Evolutionary conservation across 2,797 vertebrate species (phyloP), one percentile per base, ranked within the genome.

Genomic region (Ctenochaetus hawaiiensis): DNA sequence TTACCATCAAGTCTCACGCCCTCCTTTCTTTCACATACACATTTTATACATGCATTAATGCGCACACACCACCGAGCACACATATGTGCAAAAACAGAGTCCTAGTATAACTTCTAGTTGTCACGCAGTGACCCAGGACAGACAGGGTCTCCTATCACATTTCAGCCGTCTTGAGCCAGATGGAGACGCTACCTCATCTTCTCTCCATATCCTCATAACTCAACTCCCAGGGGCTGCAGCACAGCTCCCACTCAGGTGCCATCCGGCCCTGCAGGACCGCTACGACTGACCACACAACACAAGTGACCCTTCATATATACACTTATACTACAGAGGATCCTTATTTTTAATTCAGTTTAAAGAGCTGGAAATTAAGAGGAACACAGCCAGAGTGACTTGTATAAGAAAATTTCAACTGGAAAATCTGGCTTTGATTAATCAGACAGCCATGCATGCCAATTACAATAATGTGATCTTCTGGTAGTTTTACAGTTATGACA

Each of bases 171-270:
- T 71, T 52, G 69, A 82, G 59, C 82, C 89, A 83, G 87, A 93
- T 60, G 17, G 87, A 91, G 90, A 94, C 87, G 57, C 90, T 89
- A 92, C 92, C 91, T 93, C 91, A 92, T 92, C 92, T 78, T 69
- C 87, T 80, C 70, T 69, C 76, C 72, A 62, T 61, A 69, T 64
- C 53, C 51, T 69, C 82, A 78, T 75, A 89, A 72, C 78, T 84
- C 68, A 79, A 77, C 56, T 83, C 87, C 76, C 82, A 51, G 26
- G 74, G 81, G 83, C 75, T 62, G 37, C 18, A 67, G 53, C 58
- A 73, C 67, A 59, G 47, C 77, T 76, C 80, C 81, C 74, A 82
- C 85, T 86, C 83, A 80, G 74, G 83, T 89, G 77, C 73, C 76
- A 70, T 72, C 64, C 39, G 5, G 60, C 71, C 54, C 54, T 43